Conservation (phyloP, 2,113 vertebrate genomes). For the Isichthys henryi region DNA sequence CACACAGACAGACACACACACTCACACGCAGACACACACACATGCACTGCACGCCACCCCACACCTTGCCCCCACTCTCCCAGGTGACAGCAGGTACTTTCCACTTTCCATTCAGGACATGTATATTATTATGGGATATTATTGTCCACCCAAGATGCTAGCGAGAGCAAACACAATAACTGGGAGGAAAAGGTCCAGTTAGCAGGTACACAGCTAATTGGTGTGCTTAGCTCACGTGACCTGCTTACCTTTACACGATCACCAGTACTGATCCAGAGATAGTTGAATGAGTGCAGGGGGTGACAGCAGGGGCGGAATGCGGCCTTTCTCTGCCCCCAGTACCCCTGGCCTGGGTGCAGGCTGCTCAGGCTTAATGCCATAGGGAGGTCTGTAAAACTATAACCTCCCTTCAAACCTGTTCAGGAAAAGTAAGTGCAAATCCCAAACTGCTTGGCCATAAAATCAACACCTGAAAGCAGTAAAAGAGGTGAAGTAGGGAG, state of each 20-base stretch:
- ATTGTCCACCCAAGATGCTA: background rate
- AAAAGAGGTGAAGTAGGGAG: background rate
- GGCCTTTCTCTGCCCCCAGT: background rate
- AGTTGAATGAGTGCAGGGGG: background rate
- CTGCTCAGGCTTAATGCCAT: background rate
- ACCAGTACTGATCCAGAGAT: background rate
- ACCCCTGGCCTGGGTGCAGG: background rate
- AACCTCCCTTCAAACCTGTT: background rate
- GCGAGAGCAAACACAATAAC: background rate
- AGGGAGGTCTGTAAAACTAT: background rate
- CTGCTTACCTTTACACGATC: background rate
- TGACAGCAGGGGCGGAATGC: background rate
- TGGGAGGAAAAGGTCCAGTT: background rate
- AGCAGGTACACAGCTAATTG: background rate
- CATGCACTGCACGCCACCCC: background rate
- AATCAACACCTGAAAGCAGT: slow-evolving; percentile 3
- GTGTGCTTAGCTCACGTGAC: background rate
- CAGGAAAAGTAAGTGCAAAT: background rate
- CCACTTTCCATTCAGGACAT: background rate
- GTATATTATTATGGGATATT: background rate
- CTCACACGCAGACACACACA: too few relatives aligned
- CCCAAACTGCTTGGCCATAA: background rate
- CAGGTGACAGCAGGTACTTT: background rate
- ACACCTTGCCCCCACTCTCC: background rate
- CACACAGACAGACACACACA: too few relatives aligned